Conservation (phyloP, 2,888 invertebrate genomes). For the Pseudeuparius sepicola region DNA sequence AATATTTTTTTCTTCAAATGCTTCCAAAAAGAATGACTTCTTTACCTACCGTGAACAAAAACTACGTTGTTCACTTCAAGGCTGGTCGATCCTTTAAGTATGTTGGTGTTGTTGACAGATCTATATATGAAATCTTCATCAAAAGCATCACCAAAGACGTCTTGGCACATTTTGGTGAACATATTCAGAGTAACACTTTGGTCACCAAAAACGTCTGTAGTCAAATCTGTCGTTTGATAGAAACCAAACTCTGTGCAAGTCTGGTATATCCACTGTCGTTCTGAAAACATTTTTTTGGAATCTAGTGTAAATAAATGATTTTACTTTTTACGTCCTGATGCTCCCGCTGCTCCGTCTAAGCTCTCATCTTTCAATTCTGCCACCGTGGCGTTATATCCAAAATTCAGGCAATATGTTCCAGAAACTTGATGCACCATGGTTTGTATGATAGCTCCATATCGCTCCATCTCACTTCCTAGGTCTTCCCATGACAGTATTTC, state of each 20-base stretch:
- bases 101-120: slow-evolving; percentile 51
- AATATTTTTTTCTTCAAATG: no score
- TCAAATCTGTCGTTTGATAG: slow-evolving; percentile 75
- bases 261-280: slow-evolving; percentile 87
- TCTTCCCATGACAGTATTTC: no score
- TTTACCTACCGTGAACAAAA: slow-evolving; percentile 75
- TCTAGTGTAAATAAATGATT: no score
- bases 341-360: no score
- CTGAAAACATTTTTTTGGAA: slow-evolving; percentile 40
- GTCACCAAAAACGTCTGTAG: slow-evolving; percentile 58
- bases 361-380: no score
- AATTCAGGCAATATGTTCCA: no score
- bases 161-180: slow-evolving; percentile 79
- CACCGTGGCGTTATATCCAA: no score
- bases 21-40: no score
- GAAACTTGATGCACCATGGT: no score
- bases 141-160: slow-evolving; percentile 72
- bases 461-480: no score
- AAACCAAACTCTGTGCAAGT: slow-evolving; percentile 95
- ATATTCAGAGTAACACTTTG: slow-evolving; percentile 68
- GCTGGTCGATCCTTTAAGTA: slow-evolving; percentile 62
- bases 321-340: no score
- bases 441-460: no score
- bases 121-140: slow-evolving; percentile 46
- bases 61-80: slow-evolving; percentile 61